These are phyloP conservation scores for Mesocricetus auratus DNA, from an alignment of 2,113 vertebrate genomes.

Conservation along the genomic window DNA sequence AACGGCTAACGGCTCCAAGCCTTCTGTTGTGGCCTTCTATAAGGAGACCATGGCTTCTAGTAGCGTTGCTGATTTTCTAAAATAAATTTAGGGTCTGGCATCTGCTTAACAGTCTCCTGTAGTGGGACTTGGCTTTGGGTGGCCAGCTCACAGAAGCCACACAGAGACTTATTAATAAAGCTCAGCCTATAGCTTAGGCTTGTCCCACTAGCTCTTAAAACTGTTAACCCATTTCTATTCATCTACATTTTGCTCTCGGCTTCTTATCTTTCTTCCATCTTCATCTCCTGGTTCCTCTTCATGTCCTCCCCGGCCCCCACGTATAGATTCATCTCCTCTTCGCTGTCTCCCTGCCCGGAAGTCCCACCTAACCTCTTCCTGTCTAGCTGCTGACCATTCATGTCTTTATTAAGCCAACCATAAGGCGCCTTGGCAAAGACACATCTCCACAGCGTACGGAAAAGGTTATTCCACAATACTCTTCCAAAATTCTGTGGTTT, in stretches of 20 bases:
- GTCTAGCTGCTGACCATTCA: neutral
- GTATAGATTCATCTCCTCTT: neutral
- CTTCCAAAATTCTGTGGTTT: slow-evolving; percentile 36
- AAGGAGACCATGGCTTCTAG: slow-evolving; percentile 29
- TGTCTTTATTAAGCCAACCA: neutral
- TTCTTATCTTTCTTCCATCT: neutral
- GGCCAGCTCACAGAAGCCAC: no score
- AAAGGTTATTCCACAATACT: neutral
- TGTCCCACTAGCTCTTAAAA: no score
- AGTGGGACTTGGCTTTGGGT: no score
- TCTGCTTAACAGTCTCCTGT: slow-evolving; percentile 4
- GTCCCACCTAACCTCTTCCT: neutral
- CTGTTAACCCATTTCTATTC: neutral
- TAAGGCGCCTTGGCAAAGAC: neutral
- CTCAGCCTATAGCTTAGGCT: no score
- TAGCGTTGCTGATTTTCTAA: slow-evolving; percentile 27
- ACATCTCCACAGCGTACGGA: neutral
- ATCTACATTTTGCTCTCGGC: neutral
- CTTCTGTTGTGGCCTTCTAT: neutral
- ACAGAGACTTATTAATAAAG: no score
- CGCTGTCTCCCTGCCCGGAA: neutral
- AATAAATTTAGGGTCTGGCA: slow-evolving; percentile 50
- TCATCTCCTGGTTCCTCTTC: neutral
- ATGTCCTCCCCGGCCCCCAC: neutral
- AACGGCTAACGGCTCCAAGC: neutral